Conservation (phyloP, 2,113 vertebrate species). For the Pterocles orientalis region DNA sequence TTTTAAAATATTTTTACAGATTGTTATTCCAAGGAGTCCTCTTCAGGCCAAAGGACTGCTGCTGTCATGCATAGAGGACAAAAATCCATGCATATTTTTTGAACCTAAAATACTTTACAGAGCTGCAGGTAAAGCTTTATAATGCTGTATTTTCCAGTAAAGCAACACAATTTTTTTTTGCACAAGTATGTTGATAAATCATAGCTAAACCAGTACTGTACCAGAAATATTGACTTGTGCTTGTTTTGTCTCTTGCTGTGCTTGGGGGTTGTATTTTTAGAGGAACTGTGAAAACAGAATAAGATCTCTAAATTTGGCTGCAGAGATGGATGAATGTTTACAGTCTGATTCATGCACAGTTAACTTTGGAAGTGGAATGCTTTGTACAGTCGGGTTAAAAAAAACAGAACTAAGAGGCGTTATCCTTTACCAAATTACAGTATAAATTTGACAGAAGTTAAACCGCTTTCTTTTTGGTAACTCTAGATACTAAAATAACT, state of each 20-base stretch:
- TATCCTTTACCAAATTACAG: neutral
- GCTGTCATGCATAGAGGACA: conserved; percentile 92
- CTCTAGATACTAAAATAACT: neutral
- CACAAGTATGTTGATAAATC: neutral
- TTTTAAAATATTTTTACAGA: conserved; percentile 72
- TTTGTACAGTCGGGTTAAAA: neutral
- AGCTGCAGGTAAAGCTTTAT: conserved; percentile 89
- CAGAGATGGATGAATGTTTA: neutral
- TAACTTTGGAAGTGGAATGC: neutral
- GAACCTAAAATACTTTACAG: conserved; percentile 99
- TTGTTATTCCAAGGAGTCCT: conserved; percentile 94
- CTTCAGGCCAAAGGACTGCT: conserved; percentile 95
- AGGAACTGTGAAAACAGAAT: neutral
- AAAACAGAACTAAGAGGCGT: neutral
- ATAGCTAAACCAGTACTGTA: neutral
- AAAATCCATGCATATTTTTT: conserved; percentile 98
- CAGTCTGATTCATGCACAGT: neutral
- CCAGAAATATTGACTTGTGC: neutral
- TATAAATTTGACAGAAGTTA: neutral
- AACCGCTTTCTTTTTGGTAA: neutral
- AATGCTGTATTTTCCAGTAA: neutral
- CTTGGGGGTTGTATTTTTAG: neutral
- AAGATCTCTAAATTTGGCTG: neutral
- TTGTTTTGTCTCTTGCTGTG: neutral
- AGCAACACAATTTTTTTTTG: neutral